Evolutionary conservation across 2,797 vertebrate species (phyloP).

Genomic region (Meda fulgida): DNA sequence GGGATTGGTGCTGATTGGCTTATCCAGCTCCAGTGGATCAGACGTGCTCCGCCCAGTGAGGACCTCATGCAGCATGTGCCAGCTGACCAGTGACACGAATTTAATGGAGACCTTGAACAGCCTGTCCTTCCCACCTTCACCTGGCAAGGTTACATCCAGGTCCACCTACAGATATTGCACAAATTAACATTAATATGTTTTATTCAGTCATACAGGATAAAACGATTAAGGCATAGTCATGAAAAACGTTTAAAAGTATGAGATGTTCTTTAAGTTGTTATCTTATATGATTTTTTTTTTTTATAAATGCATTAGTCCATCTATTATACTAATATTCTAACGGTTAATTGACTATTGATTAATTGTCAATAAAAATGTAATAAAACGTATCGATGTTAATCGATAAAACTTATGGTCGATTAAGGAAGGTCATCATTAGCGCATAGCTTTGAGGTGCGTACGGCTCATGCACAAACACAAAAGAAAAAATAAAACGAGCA

Average conservation of each 20-base stretch:
- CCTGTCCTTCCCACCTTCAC: slow-evolving; percentile 97
- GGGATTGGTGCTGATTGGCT: slow-evolving; percentile 97
- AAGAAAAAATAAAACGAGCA: too few species aligned
- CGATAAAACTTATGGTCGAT: not conserved
- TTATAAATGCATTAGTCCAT: not conserved
- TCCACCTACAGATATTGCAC: slow-evolving; percentile 82
- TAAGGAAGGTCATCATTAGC: too few species aligned
- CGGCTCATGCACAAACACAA: too few species aligned
- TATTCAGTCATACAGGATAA: not conserved
- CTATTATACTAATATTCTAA: not conserved
- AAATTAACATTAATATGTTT: not conserved
- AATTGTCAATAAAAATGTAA: too few species aligned
- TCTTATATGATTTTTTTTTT: not conserved
- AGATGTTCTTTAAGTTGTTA: not conserved
- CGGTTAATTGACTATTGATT: too few species aligned
- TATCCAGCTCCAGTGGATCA: slow-evolving; percentile 93
- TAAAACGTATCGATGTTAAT: too few species aligned
- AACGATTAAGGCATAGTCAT: not conserved
- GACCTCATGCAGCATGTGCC: slow-evolving; percentile 96
- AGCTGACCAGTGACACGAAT: slow-evolving; percentile 96
- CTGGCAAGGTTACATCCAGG: slow-evolving; percentile 95
- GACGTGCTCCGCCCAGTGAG: slow-evolving; percentile 87
- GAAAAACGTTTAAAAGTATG: not conserved
- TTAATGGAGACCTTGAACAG: slow-evolving; percentile 95
- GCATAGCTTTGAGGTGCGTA: too few species aligned